phyloP scores from a whole-genome alignment of 2,888 invertebrate genomes.

The Danaus chrysippus region DNA sequence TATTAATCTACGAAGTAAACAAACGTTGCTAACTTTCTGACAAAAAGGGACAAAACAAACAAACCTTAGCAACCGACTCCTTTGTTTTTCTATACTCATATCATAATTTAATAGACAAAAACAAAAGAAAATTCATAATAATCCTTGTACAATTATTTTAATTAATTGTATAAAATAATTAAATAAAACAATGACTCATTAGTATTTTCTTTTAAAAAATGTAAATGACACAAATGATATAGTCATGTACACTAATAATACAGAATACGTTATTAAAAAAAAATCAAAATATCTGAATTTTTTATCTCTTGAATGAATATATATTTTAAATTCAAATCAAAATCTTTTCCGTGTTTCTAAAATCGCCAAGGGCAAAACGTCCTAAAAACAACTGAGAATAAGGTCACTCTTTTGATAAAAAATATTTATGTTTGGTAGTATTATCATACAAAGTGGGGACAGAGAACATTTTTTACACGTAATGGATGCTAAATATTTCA shows the following conservation, averaged over 20 bases:
- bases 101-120: no score
- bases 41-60: conserved; percentile 5
- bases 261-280: no score
- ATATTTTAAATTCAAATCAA: not conserved
- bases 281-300: no score
- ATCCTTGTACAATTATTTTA: no score
- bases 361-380: not conserved
- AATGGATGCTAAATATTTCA: conserved; percentile 39
- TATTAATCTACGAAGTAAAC: not conserved
- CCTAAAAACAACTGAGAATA: not conserved
- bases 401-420: conserved; percentile 26
- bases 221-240: no score
- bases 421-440: conserved; percentile 26
- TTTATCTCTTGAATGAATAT: no score
- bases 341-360: not conserved
- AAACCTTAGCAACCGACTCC: not conserved
- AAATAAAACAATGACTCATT: no score
- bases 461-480: conserved; percentile 34
- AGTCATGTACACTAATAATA: no score
- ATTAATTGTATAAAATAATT: no score
- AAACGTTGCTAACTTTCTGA: not conserved
- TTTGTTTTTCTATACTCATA: not conserved
- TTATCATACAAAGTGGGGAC: conserved; percentile 37
- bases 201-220: no score
- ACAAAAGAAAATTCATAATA: no score